A percentile compares a stretch with the other conserved stretches of the same genome.
Conservation (phyloP, 1,140 invertebrate genomes). For the Daktulosphaira vitifoliae region DNA sequence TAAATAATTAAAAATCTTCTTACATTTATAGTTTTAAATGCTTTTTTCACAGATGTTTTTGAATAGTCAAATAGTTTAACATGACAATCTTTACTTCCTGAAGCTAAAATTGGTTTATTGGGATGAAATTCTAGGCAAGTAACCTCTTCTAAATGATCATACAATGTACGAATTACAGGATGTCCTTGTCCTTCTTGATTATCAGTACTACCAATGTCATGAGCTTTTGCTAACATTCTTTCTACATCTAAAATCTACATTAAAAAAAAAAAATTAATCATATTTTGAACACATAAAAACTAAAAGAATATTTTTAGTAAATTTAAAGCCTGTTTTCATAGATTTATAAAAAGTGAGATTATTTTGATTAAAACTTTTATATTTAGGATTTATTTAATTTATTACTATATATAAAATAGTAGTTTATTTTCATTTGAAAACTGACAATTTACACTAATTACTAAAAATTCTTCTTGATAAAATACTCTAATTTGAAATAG, state of each 20-base stretch:
- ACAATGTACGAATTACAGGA: constrained; percentile 96
- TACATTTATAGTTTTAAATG: constrained; percentile 83
- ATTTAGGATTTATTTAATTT: too few species aligned
- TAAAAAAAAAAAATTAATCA: constrained; percentile 1
- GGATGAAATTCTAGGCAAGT: constrained; percentile 96
- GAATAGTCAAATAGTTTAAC: constrained; percentile 97
- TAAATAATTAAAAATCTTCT: constrained; percentile 27
- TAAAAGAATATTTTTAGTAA: not conserved
- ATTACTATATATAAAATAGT: too few species aligned
- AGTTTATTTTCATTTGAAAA: too few species aligned
- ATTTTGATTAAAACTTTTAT: too few species aligned
- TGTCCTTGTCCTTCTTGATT: constrained; percentile 70
- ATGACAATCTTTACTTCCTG: constrained; percentile 86
- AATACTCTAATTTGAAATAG: not conserved
- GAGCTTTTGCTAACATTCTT: constrained; percentile 90
- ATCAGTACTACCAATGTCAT: constrained; percentile 59
- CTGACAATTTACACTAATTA: too few species aligned
- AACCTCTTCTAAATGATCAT: constrained; percentile 96
- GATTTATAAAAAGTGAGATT: too few species aligned
- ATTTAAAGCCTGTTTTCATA: too few species aligned
- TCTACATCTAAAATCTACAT: constrained; percentile 88
- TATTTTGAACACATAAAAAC: not conserved
- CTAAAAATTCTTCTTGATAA: too few species aligned
- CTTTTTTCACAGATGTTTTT: constrained; percentile 96
- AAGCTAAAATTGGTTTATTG: constrained; percentile 80